Percentiles rank a stretch among this genome's conserved stretches.
phyloP scores from a whole-genome alignment of 2,797 vertebrate species.

The Botia kubotai region DNA sequence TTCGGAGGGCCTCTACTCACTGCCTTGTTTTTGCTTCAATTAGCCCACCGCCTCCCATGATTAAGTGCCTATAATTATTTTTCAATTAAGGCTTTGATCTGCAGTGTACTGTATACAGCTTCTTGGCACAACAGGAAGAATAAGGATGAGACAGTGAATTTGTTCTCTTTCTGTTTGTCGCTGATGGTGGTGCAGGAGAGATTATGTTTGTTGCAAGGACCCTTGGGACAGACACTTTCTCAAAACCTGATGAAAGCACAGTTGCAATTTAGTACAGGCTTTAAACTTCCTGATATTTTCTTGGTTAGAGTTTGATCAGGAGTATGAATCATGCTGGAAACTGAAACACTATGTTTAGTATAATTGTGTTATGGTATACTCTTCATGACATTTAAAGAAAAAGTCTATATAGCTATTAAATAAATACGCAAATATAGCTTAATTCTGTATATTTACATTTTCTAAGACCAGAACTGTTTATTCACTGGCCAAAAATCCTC shows the following conservation, averaged over 20 bases:
- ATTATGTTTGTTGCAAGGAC: constrained; percentile 71
- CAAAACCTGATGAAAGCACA: constrained; percentile 60
- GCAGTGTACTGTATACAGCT: constrained; percentile 85
- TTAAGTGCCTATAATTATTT: constrained; percentile 99
- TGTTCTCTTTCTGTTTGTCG: constrained; percentile 78
- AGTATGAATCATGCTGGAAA: constrained; percentile 26
- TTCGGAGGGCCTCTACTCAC: constrained; percentile 91
- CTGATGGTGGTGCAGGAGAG: constrained; percentile 74
- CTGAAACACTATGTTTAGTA: too few relatives aligned
- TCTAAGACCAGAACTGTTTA: neutral
- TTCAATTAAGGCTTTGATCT: constrained; percentile 99
- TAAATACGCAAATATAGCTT: too few relatives aligned
- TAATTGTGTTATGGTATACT: too few relatives aligned
- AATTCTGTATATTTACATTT: too few relatives aligned
- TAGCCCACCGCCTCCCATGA: constrained; percentile 98
- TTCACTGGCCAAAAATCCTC: constrained; percentile 28
- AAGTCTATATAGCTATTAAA: too few relatives aligned
- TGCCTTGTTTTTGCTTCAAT: constrained; percentile 98
- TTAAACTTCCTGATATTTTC: constrained; percentile 37
- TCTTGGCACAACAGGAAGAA: constrained; percentile 73
- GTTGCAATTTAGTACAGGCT: constrained; percentile 30
- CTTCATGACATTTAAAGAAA: too few relatives aligned
- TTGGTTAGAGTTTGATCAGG: constrained; percentile 32
- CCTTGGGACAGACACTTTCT: constrained; percentile 57
- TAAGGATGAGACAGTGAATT: constrained; percentile 81